phyloP scores from a whole-genome alignment of 2,888 invertebrate species.

The Zygogramma bicolorata region DNA sequence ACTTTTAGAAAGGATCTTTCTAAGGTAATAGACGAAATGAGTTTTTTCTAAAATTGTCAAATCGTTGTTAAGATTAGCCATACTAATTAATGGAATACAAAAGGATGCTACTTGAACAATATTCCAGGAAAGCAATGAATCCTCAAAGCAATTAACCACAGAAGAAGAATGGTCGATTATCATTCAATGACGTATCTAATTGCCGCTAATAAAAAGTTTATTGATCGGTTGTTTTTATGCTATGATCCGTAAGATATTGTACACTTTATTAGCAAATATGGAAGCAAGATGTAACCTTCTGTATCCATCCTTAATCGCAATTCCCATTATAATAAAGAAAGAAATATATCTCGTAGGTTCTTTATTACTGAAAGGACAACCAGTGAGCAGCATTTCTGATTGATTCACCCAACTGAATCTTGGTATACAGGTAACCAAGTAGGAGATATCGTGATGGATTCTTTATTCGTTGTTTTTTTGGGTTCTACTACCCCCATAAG shows the following conservation, averaged over 20 bases:
- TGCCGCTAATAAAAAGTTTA: neutral
- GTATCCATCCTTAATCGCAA: neutral
- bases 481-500: no score
- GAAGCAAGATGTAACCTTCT: neutral
- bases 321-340: no score
- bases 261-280: neutral
- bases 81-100: slow-evolving; percentile 18
- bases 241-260: neutral
- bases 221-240: neutral
- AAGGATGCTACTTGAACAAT: slow-evolving; percentile 16
- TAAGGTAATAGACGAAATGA: neutral
- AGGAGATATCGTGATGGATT: no score
- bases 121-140: neutral
- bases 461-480: no score
- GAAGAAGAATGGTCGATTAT: neutral
- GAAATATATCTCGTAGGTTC: no score
- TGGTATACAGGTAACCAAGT: no score
- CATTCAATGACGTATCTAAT: slow-evolving; percentile 19
- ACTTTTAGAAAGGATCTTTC: neutral
- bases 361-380: no score
- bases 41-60: neutral
- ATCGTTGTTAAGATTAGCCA: neutral
- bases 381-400: no score
- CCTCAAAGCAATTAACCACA: neutral
- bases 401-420: no score